These are phyloP conservation scores for Drosophila borborema DNA, from an alignment of 2,888 invertebrate species.

Conservation along the genomic window DNA sequence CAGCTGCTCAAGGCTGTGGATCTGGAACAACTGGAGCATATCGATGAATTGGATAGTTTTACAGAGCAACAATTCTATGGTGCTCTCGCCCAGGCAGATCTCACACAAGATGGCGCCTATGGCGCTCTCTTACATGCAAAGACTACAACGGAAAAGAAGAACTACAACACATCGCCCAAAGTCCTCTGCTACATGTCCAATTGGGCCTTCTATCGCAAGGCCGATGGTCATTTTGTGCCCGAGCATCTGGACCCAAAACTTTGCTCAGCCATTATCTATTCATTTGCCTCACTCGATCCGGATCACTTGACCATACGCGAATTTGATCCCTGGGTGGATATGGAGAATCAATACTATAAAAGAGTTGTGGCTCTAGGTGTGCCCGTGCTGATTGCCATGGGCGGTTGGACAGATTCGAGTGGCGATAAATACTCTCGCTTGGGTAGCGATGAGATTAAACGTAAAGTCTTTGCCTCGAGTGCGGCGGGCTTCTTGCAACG, in stretches of 20 bases:
- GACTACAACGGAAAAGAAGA: conserved; percentile 56
- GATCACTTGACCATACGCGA: conserved; percentile 91
- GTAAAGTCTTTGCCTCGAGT: conserved; percentile 90
- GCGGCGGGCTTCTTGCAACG: conserved; percentile 90
- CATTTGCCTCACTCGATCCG: conserved; percentile 94
- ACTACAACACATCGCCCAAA: conserved; percentile 83
- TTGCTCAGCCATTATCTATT: conserved; percentile 95
- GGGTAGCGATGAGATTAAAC: conserved; percentile 88
- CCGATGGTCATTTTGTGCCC: conserved; percentile 93
- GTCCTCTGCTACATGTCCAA: conserved; percentile 95
- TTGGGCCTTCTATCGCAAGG: conserved; percentile 94
- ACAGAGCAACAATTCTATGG: conserved; percentile 71
- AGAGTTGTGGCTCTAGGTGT: conserved; percentile 90
- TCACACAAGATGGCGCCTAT: conserved; percentile 57
- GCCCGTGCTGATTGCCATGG: conserved; percentile 91
- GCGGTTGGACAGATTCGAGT: conserved; percentile 98
- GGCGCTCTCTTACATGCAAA: conserved; percentile 78
- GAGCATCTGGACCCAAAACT: conserved; percentile 92
- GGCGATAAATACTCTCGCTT: conserved; percentile 94
- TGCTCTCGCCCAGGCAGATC: conserved; percentile 53
- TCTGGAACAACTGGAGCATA: conserved; percentile 66
- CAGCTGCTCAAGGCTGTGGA: conserved; percentile 78
- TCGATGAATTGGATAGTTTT: conserved; percentile 67
- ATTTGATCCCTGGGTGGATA: conserved; percentile 95
- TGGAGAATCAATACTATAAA: conserved; percentile 93